Evolutionary conservation across 2,113 vertebrate genomes (phyloP).

Genomic region (Pterocles burchelli): DNA sequence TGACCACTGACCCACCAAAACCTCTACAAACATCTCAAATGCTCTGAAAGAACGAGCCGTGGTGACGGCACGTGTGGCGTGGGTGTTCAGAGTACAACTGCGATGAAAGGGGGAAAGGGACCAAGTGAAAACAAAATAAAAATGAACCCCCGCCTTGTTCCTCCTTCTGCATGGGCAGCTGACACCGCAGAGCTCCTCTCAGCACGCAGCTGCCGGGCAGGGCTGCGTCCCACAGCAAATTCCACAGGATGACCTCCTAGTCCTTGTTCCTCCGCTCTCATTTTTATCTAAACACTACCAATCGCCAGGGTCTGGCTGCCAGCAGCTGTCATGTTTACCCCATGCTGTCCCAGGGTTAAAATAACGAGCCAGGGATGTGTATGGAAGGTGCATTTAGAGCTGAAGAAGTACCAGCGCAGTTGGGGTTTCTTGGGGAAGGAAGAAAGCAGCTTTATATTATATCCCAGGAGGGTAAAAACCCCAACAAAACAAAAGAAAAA

Average conservation of each 20-base stretch:
- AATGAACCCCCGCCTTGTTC: background rate
- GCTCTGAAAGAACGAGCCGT: background rate
- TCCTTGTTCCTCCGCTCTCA: background rate
- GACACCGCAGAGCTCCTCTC: slow-evolving; percentile 3
- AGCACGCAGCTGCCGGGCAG: slow-evolving; percentile 50
- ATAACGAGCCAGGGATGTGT: background rate
- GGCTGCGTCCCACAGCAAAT: slow-evolving; percentile 20
- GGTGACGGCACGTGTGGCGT: rapidly evolving
- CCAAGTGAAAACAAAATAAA: background rate
- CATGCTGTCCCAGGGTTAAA: background rate
- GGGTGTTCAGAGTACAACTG: background rate
- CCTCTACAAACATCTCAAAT: rapidly evolving
- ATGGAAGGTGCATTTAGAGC: background rate
- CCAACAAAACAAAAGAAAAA: background rate
- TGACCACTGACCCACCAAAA: background rate
- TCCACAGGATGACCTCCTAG: slow-evolving; percentile 41
- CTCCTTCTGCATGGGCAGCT: slow-evolving; percentile 28
- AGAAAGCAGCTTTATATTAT: background rate
- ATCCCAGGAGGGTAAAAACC: background rate
- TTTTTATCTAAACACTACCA: slow-evolving; percentile 39
- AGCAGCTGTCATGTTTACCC: background rate
- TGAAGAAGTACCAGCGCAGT: background rate
- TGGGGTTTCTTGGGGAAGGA: background rate
- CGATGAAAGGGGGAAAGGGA: background rate
- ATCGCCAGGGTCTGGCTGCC: background rate